Conservation (phyloP, 2,797 vertebrate genomes). For the Pseudomugil tenellus region DNA sequence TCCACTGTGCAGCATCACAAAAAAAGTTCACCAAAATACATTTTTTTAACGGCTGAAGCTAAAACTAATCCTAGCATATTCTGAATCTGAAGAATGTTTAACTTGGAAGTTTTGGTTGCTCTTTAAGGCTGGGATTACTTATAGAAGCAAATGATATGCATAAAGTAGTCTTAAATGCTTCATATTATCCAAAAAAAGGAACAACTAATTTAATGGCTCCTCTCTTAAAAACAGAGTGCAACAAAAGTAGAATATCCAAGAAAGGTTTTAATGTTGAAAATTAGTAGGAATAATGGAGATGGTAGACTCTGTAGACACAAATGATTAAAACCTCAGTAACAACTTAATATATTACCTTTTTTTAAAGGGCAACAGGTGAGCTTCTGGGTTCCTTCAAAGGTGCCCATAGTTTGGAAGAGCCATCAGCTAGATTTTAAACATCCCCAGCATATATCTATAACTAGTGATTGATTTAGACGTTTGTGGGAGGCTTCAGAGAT, state of each 20-base stretch:
- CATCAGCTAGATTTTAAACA: conserved; percentile 4
- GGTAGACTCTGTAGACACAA: not conserved
- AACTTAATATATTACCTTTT: not conserved
- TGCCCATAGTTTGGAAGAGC: not conserved
- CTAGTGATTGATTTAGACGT: conserved; percentile 26
- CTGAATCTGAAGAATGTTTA: not conserved
- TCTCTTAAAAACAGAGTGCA: not conserved
- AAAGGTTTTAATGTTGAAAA: not conserved
- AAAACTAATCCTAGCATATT: not conserved
- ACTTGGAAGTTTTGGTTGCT: no score
- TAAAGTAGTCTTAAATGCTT: not conserved
- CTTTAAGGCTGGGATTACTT: not conserved
- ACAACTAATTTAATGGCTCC: not conserved
- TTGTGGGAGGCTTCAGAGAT: conserved; percentile 16
- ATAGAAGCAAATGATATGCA: not conserved
- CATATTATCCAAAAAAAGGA: not conserved
- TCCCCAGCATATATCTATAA: not conserved
- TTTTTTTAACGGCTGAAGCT: not conserved
- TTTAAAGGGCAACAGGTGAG: not conserved
- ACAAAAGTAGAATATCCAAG: not conserved
- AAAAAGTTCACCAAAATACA: no score
- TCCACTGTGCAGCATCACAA: no score
- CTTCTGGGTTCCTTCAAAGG: not conserved
- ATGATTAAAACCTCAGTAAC: not conserved
- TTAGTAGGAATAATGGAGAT: not conserved